These are phyloP conservation scores for Danio aesculapii DNA, from an alignment of 2,797 vertebrate species.

Conservation along the genomic window DNA sequence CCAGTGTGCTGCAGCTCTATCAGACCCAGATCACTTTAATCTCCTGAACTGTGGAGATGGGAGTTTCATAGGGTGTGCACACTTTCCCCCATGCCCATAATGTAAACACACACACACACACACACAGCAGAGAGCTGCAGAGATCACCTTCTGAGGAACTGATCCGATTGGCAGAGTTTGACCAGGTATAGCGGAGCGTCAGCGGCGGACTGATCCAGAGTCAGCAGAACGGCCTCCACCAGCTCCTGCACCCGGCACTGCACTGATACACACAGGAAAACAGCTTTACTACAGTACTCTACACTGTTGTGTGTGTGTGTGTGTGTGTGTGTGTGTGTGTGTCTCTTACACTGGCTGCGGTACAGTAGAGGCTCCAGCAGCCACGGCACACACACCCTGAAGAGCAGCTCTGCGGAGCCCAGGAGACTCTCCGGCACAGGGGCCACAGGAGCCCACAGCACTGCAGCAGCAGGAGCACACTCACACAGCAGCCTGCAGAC, in stretches of 20 bases:
- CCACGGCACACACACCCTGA: constrained; percentile 66
- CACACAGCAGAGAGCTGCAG: not conserved
- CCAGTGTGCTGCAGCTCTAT: too few species aligned
- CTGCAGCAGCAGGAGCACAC: constrained; percentile 3
- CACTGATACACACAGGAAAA: constrained; percentile 63
- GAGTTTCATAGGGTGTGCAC: too few species aligned
- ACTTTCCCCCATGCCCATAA: too few species aligned
- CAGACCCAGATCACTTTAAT: too few species aligned
- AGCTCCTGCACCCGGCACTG: constrained; percentile 72
- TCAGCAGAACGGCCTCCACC: constrained; percentile 66
- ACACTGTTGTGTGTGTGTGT: too few species aligned
- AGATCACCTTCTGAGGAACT: constrained; percentile 75
- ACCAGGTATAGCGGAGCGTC: constrained; percentile 61
- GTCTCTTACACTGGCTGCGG: constrained; percentile 64
- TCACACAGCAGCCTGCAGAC: constrained; percentile 68
- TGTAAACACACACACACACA: too few species aligned
- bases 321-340: too few species aligned
- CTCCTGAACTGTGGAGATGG: too few species aligned
- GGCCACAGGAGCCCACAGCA: constrained; percentile 68
- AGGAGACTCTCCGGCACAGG: constrained; percentile 67
- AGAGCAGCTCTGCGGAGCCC: constrained; percentile 65
- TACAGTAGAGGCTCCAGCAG: constrained; percentile 61
- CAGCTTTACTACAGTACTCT: not conserved
- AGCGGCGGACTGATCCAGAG: constrained; percentile 58
- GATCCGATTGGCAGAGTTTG: constrained; percentile 76